These are phyloP conservation scores for Molossus molossus DNA, from an alignment of 2,797 vertebrate genomes.

Conservation along the genomic window DNA sequence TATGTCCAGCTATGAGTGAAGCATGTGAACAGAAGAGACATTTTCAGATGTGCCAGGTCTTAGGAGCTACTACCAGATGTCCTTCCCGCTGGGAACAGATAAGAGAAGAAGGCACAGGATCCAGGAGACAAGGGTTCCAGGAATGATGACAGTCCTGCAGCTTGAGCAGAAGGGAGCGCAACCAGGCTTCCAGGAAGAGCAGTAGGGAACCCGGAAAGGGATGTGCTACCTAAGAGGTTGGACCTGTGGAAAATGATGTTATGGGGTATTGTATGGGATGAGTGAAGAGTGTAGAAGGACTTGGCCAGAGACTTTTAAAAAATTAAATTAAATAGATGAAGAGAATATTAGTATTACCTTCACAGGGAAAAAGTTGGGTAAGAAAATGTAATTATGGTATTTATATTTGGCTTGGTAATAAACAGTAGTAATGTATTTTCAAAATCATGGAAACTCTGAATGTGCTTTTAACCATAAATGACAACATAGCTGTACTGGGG, in stretches of 20 bases:
- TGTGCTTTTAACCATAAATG: constrained; percentile 14
- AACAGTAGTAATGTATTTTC: background rate
- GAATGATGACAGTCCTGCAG: background rate
- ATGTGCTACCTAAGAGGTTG: background rate
- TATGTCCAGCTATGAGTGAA: background rate
- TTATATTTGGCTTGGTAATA: constrained; percentile 9
- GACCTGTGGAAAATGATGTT: background rate
- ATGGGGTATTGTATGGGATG: background rate
- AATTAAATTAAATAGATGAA: constrained; percentile 38
- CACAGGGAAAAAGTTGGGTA: background rate
- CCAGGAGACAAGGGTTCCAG: background rate
- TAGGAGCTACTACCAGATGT: background rate
- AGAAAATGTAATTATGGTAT: background rate
- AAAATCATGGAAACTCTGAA: constrained; percentile 26
- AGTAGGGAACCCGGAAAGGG: background rate
- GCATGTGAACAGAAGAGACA: background rate
- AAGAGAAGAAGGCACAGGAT: background rate
- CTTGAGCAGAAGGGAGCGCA: background rate
- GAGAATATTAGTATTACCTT: background rate
- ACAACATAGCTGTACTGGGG: background rate
- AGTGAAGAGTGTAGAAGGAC: background rate
- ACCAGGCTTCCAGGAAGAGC: background rate
- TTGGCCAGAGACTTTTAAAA: background rate
- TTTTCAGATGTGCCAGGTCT: constrained; percentile 20
- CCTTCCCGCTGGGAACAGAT: background rate